phyloP scores from a whole-genome alignment of 2,113 vertebrate species.

The Hylia prasina region DNA sequence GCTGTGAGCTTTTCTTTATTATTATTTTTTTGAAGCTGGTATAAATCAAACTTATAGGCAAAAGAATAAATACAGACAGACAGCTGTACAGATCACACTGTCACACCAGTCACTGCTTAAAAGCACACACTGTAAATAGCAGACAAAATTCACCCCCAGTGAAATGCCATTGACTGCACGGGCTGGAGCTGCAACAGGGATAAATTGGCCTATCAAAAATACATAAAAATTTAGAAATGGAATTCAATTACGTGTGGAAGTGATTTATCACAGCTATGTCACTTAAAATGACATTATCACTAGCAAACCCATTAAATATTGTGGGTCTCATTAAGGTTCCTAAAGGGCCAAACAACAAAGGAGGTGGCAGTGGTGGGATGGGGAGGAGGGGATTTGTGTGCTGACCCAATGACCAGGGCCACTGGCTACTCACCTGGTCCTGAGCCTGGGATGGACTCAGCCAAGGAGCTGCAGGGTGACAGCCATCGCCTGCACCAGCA shows the following conservation, averaged over 20 bases:
- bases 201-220: constrained; percentile 62
- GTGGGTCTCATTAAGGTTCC: not conserved
- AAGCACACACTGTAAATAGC: constrained; percentile 58
- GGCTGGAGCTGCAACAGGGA: constrained; percentile 41
- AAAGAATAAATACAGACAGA: constrained; percentile 68
- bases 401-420: not conserved
- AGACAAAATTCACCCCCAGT: constrained; percentile 58
- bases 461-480: not conserved
- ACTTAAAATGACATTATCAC: constrained; percentile 51
- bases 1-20: not conserved
- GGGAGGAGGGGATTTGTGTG: not conserved
- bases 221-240: constrained; percentile 61
- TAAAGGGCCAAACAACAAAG: not conserved
- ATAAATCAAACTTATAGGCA: constrained; percentile 61
- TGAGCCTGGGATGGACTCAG: not conserved
- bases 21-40: too few species aligned
- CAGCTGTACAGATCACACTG: constrained; percentile 64
- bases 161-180: constrained; percentile 32
- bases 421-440: not conserved
- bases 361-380: not conserved
- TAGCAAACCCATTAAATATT: constrained; percentile 35
- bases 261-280: constrained; percentile 35
- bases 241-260: constrained; percentile 31
- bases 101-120: constrained; percentile 60
- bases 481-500: not conserved